Base-by-base conservation (phyloP, 2,797 vertebrate species). In the Schizopygopsis malacanthus region DNA sequence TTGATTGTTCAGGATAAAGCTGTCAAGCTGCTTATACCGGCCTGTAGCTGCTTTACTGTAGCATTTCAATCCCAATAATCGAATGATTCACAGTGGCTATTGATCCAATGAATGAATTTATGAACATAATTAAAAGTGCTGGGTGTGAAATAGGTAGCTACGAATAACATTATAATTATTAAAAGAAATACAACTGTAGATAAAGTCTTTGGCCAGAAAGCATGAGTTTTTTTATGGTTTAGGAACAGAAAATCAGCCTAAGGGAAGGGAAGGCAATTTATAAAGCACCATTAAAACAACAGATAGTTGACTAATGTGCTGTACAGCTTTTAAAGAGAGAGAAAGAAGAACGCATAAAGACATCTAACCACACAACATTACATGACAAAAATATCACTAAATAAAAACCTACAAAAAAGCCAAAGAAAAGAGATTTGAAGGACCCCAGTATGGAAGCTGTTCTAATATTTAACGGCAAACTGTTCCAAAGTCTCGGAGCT, bases 1-100 rank as follows among this genome's bases (percentile, higher is more conserved):
- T 85, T 80, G 78, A 81, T 71, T 47, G 39, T 47, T 41, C 12
- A 61, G 83, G 18, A 79, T 73, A 75, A 85, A 81, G 33, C 69
- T 81, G 77, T 63, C 78, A 73, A 52, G 69, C 84, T 85, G 67
- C 69, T 69, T 79, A 59, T 25, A 28, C 28, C 4, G 1, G 77
- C 77, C 67, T 80, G 69, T 47, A 52, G 78, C 77, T 63, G 69
- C 84, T 65, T 73, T 54, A 52, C 39, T 61, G 67, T 47, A 47
- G 84, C 2, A 1, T 80, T 72, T 73, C 33, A 33, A 22, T 45
- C 76, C 52, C 72, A 71, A 79, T 80, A 37, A 80, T 50, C 20
- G 4, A 61, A 79, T 71, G 56, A 80, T 79, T 85, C 28, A 78
- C 83, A 45, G 45, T 4, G 1, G 6, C 28, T 69, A 43, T 79